Percentiles rank a stretch among this genome's conserved stretches.
Conservation (phyloP, 2,113 vertebrate genomes). For the Tachysurus fulvidraco region DNA sequence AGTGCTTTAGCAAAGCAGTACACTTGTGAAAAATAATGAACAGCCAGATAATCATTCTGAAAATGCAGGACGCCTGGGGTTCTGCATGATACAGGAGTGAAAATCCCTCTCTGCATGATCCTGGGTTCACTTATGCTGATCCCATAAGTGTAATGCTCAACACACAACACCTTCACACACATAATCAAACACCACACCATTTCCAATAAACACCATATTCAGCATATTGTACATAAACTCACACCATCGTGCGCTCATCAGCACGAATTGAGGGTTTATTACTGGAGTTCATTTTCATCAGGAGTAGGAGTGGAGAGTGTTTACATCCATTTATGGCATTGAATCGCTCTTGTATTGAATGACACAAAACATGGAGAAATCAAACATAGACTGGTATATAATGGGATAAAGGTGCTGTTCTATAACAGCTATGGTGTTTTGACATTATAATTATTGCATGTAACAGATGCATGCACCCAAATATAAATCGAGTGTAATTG, state of each 20-base stretch:
- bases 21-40: conserved; percentile 14
- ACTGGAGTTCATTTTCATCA: neutral
- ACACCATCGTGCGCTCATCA: neutral
- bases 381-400: neutral
- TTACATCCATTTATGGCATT: conserved; percentile 10
- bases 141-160: neutral
- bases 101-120: neutral
- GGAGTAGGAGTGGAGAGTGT: neutral
- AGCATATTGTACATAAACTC: conserved; percentile 11
- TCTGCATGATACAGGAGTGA: neutral
- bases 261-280: conserved; percentile 21
- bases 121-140: neutral
- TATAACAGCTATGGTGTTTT: neutral
- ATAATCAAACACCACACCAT: conserved; percentile 12
- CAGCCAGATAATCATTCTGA: neutral
- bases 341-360: conserved; percentile 18
- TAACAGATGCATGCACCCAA: conserved; percentile 2
- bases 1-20: neutral
- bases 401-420: neutral
- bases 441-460: conserved; percentile 14
- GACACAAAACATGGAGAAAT: neutral
- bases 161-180: neutral
- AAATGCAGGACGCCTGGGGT: neutral
- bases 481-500: neutral
- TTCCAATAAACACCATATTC: neutral